Base-by-base conservation (phyloP, 2,113 vertebrate genomes). In the Puntigrus tetrazona region DNA sequence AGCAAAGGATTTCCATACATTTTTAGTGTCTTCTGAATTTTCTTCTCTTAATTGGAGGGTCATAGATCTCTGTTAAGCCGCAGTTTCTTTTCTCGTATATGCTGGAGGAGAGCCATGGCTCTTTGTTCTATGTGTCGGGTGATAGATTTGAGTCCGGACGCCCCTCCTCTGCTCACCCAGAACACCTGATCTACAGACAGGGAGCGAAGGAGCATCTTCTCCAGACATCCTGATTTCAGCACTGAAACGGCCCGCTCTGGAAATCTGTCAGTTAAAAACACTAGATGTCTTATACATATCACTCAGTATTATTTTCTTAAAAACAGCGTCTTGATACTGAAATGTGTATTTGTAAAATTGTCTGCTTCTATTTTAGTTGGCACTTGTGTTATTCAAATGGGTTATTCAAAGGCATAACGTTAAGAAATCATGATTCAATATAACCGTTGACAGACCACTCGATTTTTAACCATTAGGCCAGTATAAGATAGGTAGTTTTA, bases 161-260 rank as follows among this genome's bases (percentile, higher is more conserved):
- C 79, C 0, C 96, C 94, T 0, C 96, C 95, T 16, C 90, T 94
- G 89, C 92, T 95, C 4, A 95, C 90, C 97, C 97, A 99, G 89
- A 99, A 93, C 88, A 95, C 94, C 3, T 20, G 90, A 91, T 99
- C 98, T 34, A 88, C 34, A 47, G 84, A 93, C 34, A 99, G 92
- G 0, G 97, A 98, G 69, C 70, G 90, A 38, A 97, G 92, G 84
- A 99, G 94, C 89, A 95, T 91, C 82, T 82, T 93, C 89, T 94
- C 92, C 86, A 98, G 91, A 52, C 96, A 96, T 69, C 96, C 96
- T 0, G 97, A 97, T 55, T 2, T 86, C 10, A 98, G 94, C 1
- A 89, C 87, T 7, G 91, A 93, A 91, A 97, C 92, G 0, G 93
- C 95, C 0, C 61, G 88, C 1, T 92, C 93, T 0, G 98, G 97